Base-by-base conservation (phyloP, 2,888 invertebrate genomes). In the Eupithecia subfuscata region DNA sequence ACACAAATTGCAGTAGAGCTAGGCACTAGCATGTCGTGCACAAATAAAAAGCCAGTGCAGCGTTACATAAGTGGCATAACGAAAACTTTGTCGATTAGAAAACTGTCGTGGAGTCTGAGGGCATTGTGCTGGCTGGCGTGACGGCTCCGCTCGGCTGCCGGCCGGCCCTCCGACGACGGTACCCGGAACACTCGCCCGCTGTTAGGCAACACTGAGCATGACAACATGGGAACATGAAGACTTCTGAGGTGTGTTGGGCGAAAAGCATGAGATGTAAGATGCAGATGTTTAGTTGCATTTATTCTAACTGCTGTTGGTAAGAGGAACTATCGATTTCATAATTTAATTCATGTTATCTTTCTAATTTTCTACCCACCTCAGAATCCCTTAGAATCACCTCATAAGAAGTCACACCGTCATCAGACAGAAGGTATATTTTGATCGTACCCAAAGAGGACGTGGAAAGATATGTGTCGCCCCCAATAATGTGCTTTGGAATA, bases 81-180 rank as follows among this genome's bases (percentile, higher is more conserved):
- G 77, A 80, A 75, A 80, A 81, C 79, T 80, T 75, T 81, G 71
- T 75, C 77, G 73, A 73, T 78, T 80, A 84, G 82, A 83, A 83
- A 80, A 78, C 78, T 70, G 78, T 78, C 76, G 78, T 75, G 76
- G 48, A 84, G 85, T 84, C 84, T 83, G 88, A 89, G 90, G 89
- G 90, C 90, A 90, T 85, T 87, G 89, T 86, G 87, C 89, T 85
- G 84, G 79, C 80, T 82, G 85, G 88, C 94, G 90, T 92, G 90
- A 94, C 94, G 89, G 94, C 88, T 84, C 82, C 92, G 94, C 90
- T 88, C 87, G 88, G 91, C 84, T 88, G 89, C 78, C 85, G 88
- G 79, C 88, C 83, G 85, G 85, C 89, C 87, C 85, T 84, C 84
- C 77, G 84, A 81, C 77, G 84, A 81, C 82, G 86, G 77, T 79